These are phyloP conservation scores for Bugula neritina DNA, from an alignment of 2,888 invertebrate genomes.

Conservation along the genomic window DNA sequence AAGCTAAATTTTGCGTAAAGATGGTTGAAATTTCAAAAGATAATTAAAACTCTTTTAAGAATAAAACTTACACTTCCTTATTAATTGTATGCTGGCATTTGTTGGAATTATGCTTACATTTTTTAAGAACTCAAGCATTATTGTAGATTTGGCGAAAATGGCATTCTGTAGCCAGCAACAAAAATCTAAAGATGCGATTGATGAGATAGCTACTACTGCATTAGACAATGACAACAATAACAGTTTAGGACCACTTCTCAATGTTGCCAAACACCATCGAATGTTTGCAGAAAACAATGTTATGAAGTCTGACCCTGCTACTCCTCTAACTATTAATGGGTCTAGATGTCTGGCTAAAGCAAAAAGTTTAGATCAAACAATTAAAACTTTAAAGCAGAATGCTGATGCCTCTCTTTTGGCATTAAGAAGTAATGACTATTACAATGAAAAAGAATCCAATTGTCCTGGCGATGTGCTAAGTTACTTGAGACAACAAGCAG, in stretches of 20 bases:
- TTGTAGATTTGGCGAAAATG: conserved; percentile 6
- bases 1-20: too few species aligned
- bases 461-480: neutral
- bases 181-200: neutral
- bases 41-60: too few species aligned
- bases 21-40: too few species aligned
- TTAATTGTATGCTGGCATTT: too few species aligned
- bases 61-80: too few species aligned
- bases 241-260: neutral
- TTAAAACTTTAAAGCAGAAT: conserved; percentile 5
- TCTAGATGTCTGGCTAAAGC: neutral
- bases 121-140: neutral
- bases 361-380: conserved; percentile 1
- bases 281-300: conserved; percentile 1
- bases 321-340: neutral
- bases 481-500: neutral
- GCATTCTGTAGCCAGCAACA: too few species aligned
- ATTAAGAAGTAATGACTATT: neutral
- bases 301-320: neutral
- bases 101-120: neutral
- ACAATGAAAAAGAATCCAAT: neutral
- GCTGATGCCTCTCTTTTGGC: neutral
- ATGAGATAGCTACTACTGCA: neutral
- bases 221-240: neutral
- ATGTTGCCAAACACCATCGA: neutral